Evolutionary conservation across 1,140 invertebrate species (phyloP).

Genomic region (Cryptotermes secundus): DNA sequence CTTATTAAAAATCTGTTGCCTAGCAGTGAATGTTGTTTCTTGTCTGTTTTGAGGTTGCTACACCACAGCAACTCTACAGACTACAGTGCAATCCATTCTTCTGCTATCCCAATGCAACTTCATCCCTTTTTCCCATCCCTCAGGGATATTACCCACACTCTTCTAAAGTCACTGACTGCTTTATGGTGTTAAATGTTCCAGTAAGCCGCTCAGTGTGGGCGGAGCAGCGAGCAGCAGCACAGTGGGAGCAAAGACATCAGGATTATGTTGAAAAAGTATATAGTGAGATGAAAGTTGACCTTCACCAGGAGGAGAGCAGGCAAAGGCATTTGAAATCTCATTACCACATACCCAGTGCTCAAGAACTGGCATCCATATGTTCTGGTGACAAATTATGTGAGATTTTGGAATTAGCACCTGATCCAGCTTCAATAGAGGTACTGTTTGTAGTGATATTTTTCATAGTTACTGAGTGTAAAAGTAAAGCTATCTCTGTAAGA

Average conservation of each 20-base stretch:
- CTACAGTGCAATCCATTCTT: no score
- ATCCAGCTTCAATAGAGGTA: constrained; percentile 44
- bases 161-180: no score
- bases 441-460: background rate
- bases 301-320: constrained; percentile 30
- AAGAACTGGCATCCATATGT: background rate
- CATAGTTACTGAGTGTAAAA: no score
- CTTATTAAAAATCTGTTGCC: no score
- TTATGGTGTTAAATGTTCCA: constrained; percentile 38
- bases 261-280: constrained; percentile 48
- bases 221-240: constrained; percentile 48
- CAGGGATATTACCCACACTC: no score
- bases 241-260: constrained; percentile 46
- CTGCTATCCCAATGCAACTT: no score
- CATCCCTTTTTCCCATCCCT: no score
- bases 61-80: no score
- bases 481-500: no score
- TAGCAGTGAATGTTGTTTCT: no score
- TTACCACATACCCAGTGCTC: background rate
- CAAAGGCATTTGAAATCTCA: constrained; percentile 36
- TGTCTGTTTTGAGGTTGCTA: no score
- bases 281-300: constrained; percentile 49
- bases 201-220: constrained; percentile 54
- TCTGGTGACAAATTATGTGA: constrained; percentile 39
- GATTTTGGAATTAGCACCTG: constrained; percentile 41